These are phyloP conservation scores for Liolophura sinensis DNA, from an alignment of 1,140 invertebrate genomes.

Conservation along the genomic window DNA sequence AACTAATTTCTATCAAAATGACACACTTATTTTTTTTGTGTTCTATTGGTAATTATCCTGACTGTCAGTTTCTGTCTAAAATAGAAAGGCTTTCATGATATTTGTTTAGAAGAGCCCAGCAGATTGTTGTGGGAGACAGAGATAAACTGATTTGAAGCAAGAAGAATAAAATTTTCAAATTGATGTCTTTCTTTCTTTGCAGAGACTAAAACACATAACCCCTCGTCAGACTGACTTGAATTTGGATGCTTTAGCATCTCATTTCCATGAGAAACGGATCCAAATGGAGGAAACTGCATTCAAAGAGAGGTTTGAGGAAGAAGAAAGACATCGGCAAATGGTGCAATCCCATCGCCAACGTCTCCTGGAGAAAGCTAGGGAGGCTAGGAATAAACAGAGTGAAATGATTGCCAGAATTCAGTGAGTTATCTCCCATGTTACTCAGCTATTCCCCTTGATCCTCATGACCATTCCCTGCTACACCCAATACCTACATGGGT, in stretches of 20 bases:
- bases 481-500: too few species aligned
- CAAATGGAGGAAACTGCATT: slow-evolving; percentile 55
- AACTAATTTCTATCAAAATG: too few species aligned
- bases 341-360: slow-evolving; percentile 45
- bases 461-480: too few species aligned
- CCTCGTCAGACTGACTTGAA: slow-evolving; percentile 57
- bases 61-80: too few species aligned
- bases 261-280: slow-evolving; percentile 55
- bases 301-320: slow-evolving; percentile 48
- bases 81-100: too few species aligned
- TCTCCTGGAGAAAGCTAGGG: slow-evolving; percentile 44
- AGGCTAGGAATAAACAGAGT: slow-evolving; percentile 46
- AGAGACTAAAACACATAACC: slow-evolving; percentile 56
- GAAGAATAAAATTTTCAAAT: neutral
- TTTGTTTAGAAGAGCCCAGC: too few species aligned
- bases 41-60: too few species aligned
- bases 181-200: slow-evolving; percentile 8
- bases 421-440: slow-evolving; percentile 37
- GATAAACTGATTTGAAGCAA: neutral
- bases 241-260: slow-evolving; percentile 43
- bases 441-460: neutral
- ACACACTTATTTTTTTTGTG: too few species aligned
- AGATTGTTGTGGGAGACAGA: too few species aligned
- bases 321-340: slow-evolving; percentile 43
- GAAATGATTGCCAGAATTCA: slow-evolving; percentile 58